A percentile compares a stretch with the other conserved stretches of the same genome.
phyloP scores from a whole-genome alignment of 2,113 vertebrate species.

The Eptesicus fuscus region DNA sequence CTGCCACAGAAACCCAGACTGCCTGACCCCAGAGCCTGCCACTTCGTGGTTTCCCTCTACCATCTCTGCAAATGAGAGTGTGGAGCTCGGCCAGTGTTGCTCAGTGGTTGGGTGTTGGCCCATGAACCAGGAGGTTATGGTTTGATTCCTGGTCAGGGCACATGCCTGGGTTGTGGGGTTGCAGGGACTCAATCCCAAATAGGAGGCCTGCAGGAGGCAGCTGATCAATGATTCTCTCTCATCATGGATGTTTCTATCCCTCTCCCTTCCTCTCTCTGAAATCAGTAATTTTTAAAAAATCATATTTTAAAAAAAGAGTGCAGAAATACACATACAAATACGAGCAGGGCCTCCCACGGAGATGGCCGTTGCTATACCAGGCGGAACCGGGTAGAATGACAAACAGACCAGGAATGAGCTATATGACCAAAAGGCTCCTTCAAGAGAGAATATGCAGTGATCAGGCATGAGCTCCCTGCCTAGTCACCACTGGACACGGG shows the following conservation, averaged over 20 bases:
- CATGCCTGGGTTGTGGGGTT: no score
- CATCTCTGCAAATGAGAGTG: neutral
- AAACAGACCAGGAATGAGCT: neutral
- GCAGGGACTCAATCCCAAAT: no score
- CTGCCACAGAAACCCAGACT: neutral
- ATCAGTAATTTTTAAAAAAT: no score
- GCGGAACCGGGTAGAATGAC: neutral
- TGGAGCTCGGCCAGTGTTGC: neutral
- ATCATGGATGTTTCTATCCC: no score
- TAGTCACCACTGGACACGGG: neutral
- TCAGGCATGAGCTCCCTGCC: neutral
- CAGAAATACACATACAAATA: neutral
- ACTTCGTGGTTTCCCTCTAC: neutral
- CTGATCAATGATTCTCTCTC: no score
- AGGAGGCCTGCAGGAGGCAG: no score
- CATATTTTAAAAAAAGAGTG: neutral
- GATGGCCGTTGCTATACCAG: neutral
- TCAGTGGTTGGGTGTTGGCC: no score
- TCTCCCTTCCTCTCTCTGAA: no score
- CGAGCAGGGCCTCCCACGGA: neutral
- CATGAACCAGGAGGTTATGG: no score
- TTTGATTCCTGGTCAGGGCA: no score
- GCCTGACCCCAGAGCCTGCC: neutral
- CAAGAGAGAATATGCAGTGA: neutral
- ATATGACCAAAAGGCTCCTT: neutral